A percentile compares a stretch with the other conserved stretches of the same genome.
These are phyloP conservation scores for Pangasius krempfi DNA, from an alignment of 2,797 vertebrate genomes.

Conservation along the genomic window DNA sequence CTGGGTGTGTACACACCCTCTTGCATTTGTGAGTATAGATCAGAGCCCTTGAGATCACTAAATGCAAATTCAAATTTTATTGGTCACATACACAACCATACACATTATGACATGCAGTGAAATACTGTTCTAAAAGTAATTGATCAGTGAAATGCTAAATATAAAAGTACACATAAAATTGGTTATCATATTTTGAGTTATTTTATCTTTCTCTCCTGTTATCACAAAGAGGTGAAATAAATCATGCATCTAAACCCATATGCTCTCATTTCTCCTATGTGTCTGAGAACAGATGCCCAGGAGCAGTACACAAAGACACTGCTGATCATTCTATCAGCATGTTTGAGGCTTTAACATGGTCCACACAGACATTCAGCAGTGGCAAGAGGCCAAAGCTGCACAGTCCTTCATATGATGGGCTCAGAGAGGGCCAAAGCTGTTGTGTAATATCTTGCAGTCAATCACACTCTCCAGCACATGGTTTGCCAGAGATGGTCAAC, in stretches of 20 bases:
- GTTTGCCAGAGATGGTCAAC: conserved; percentile 42
- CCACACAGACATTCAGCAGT: conserved; percentile 19
- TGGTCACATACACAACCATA: too few species aligned
- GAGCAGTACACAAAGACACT: background rate
- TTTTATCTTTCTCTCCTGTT: conserved; percentile 2
- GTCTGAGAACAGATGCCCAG: background rate
- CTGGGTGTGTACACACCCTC: conserved; percentile 17
- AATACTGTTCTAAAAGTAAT: too few species aligned
- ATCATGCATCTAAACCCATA: background rate
- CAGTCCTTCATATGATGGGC: conserved; percentile 42
- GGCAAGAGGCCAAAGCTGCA: conserved; percentile 36
- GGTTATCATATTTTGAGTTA: background rate
- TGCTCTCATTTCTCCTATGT: background rate
- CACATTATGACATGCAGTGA: too few species aligned
- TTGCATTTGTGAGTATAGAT: conserved; percentile 40
- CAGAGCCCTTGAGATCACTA: conserved; percentile 30
- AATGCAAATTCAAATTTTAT: background rate
- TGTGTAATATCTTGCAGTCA: conserved; percentile 50
- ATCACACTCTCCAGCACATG: conserved; percentile 27
- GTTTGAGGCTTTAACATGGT: conserved; percentile 38
- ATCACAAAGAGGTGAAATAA: conserved; percentile 15
- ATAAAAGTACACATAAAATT: background rate
- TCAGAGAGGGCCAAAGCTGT: conserved; percentile 39
- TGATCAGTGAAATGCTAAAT: background rate
- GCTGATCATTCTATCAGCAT: background rate